These are phyloP conservation scores for Rattus norvegicus DNA, from an alignment of 2,113 vertebrate genomes.

Conservation along the genomic window DNA sequence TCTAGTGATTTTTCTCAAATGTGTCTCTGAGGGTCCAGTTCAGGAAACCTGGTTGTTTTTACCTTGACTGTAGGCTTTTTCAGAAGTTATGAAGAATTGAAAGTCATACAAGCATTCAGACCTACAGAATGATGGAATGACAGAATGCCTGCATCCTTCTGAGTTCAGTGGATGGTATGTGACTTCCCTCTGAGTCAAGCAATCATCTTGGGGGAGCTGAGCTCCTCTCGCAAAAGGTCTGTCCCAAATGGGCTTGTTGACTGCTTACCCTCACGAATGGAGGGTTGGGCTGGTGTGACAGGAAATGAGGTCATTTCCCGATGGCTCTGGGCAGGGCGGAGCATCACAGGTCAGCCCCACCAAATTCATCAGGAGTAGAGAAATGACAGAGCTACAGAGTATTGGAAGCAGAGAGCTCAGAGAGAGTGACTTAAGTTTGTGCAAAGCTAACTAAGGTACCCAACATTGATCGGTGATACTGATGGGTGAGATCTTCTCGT, in stretches of 20 bases:
- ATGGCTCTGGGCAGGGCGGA: not conserved
- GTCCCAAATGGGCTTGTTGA: not conserved
- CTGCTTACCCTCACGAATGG: not conserved
- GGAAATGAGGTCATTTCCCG: not conserved
- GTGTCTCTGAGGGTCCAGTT: not conserved
- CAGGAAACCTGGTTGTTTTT: not conserved
- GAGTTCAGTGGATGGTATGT: not conserved
- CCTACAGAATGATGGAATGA: not conserved
- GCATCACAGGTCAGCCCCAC: not conserved
- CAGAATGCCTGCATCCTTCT: not conserved
- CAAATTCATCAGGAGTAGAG: not conserved
- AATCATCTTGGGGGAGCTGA: not conserved
- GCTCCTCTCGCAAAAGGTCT: not conserved
- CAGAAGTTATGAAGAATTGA: conserved; percentile 6
- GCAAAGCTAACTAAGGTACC: not conserved
- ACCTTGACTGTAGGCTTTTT: conserved; percentile 24
- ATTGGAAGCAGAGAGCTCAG: not conserved
- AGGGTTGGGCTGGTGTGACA: not conserved
- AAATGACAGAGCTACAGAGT: not conserved
- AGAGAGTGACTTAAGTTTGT: not conserved
- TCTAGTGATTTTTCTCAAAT: conserved; percentile 1
- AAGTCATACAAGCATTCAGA: not conserved
- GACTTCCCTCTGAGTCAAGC: not conserved
- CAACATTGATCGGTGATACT: not conserved
- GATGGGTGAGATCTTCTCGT: not conserved